Percentiles rank a stretch among this genome's conserved stretches.
These are phyloP conservation scores for Hoplodrina blanda DNA, from an alignment of 2,888 invertebrate species.

Conservation along the genomic window DNA sequence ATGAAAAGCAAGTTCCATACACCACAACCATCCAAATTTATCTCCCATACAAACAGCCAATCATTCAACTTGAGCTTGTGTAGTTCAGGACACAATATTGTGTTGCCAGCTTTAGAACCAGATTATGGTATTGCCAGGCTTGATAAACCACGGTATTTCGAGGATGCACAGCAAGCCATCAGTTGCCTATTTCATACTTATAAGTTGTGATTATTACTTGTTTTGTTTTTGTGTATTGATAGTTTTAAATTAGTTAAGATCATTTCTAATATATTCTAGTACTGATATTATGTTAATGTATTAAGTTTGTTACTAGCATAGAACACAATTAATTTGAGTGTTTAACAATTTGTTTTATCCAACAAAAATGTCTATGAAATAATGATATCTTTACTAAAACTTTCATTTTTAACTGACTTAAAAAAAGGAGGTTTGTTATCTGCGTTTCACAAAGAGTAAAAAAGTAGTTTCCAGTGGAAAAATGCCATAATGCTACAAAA, in stretches of 20 bases:
- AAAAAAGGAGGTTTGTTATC: background rate
- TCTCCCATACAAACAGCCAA: constrained; percentile 72
- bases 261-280: constrained; percentile 42
- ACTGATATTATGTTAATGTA: constrained; percentile 39
- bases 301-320: constrained; percentile 12
- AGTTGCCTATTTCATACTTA: constrained; percentile 81
- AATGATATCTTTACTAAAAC: constrained; percentile 11
- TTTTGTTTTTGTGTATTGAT: constrained; percentile 30
- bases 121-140: constrained; percentile 83
- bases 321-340: background rate
- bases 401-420: background rate
- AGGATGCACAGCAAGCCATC: constrained; percentile 85
- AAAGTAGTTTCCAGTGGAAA: no score
- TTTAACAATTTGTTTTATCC: constrained; percentile 7
- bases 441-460: background rate
- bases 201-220: constrained; percentile 71
- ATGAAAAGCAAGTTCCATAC: constrained; percentile 73
- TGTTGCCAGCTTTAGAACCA: constrained; percentile 81
- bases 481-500: no score
- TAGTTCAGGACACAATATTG: constrained; percentile 54
- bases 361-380: constrained; percentile 8
- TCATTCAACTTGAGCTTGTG: constrained; percentile 70
- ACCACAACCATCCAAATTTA: constrained; percentile 72
- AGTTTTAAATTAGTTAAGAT: constrained; percentile 30
- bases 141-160: constrained; percentile 83